Conservation (phyloP, 2,113 vertebrate genomes). For the Xiphophorus maculatus region DNA sequence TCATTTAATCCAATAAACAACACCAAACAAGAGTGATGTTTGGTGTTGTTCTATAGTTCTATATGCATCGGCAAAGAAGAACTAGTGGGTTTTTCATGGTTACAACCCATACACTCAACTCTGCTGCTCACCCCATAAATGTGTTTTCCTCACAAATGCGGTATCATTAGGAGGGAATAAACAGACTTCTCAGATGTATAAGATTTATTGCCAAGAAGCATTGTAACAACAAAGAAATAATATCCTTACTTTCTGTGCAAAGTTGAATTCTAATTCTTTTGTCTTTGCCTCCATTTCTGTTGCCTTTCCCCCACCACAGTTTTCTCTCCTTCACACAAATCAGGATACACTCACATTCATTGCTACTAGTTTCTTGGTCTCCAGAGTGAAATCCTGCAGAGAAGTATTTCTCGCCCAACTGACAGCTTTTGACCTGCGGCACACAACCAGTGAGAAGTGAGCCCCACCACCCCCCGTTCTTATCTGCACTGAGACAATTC, state of each 20-base stretch:
- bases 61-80: not conserved
- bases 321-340: not conserved
- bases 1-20: not conserved
- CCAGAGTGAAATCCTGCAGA: conserved; percentile 41
- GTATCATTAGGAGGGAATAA: not conserved
- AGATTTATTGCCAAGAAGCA: not conserved
- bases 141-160: not conserved
- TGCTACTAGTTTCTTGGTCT: conserved; percentile 28
- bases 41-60: no score
- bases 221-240: not conserved
- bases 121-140: not conserved
- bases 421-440: conserved; percentile 64
- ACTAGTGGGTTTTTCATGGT: no score
- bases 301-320: not conserved
- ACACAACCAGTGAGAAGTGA: conserved; percentile 40
- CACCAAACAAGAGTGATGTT: not conserved
- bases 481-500: conserved; percentile 27
- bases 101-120: not conserved
- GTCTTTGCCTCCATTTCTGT: conserved; percentile 1
- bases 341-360: conserved; percentile 6
- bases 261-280: conserved; percentile 31
- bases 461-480: conserved; percentile 20
- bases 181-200: not conserved
- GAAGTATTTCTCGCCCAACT: conserved; percentile 59
- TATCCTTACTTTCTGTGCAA: not conserved